phyloP scores from a whole-genome alignment of 2,113 vertebrate genomes.

The Grantiella picta region DNA sequence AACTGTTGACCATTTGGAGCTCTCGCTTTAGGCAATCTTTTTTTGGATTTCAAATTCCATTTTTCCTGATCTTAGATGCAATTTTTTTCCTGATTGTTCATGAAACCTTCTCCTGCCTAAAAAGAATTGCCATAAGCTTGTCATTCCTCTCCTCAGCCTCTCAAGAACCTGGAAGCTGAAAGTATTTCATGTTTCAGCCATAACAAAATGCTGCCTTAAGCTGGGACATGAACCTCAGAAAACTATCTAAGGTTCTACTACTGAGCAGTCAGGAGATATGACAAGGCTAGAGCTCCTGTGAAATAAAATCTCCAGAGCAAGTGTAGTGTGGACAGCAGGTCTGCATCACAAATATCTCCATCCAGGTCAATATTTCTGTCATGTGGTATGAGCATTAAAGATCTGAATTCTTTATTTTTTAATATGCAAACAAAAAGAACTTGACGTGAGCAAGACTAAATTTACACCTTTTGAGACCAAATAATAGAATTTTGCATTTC shows the following conservation, averaged over 20 bases:
- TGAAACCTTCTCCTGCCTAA: background rate
- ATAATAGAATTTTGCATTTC: background rate
- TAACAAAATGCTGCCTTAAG: background rate
- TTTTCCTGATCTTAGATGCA: background rate
- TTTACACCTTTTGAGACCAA: background rate
- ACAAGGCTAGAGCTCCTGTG: background rate
- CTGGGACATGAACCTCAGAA: background rate
- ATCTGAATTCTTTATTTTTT: background rate
- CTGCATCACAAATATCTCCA: background rate
- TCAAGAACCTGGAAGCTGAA: background rate
- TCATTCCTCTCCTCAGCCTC: background rate
- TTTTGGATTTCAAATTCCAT: background rate
- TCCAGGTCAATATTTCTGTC: background rate
- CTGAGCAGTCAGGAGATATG: background rate
- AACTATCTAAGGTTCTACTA: background rate
- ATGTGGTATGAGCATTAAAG: background rate
- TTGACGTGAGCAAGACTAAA: fast-evolving
- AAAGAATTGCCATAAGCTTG: background rate
- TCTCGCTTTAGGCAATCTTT: background rate
- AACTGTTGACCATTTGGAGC: background rate
- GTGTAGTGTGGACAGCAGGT: background rate
- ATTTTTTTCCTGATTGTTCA: background rate
- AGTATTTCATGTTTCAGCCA: background rate
- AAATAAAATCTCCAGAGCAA: background rate
- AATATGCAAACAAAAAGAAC: background rate